Evolutionary conservation across 2,113 vertebrate species (phyloP), one percentile per base, ranked within the genome.

Genomic region (Triplophysa siluroides): DNA sequence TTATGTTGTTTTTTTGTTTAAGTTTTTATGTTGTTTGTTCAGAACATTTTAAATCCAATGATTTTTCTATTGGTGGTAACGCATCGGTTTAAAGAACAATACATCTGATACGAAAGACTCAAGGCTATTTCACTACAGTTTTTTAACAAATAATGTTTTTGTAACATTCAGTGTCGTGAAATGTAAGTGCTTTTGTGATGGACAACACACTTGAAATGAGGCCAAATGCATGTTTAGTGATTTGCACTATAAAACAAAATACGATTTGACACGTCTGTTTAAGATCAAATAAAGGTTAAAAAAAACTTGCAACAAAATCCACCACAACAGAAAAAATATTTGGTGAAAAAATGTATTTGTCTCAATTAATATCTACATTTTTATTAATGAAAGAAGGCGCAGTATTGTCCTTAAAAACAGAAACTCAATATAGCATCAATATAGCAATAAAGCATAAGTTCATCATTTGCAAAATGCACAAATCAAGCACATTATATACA

Each of bases 141-240:
- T 43, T 43, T 43, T 11, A 43, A 56, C 2, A 19, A 50, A 33
- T 60, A 14, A 29, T 68, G 4, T 33, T 70, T 52, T 16, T 61
- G 21, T 38, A 24, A 24, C 58, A 23, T 33, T 72, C n/a, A 72
- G 4, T 52, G 58, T 26, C 43, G 33, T 50, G 29, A 63, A 11
- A 79, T 38, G 23, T 21, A 47, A 72, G 66, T 26, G 77, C 41
- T 16, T 14, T 65, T 79, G n/a, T 64, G 68, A 64, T 38, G 12
- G 41, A 26, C 19, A 50, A 61, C 21, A 19, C 24, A 73, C 76
- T 50, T 82, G 50, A 19, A 78, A 24, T 33, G 21, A 50, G 24
- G 67, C n/a, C 52, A 82, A 74, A 61, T 24, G 52, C 76, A 21
- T 64, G 43, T 68, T 79, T 69, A 43, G 67, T 52, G 76, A 63